These are phyloP conservation scores for Hypena proboscidalis DNA, from an alignment of 2,888 invertebrate species.

Conservation along the genomic window DNA sequence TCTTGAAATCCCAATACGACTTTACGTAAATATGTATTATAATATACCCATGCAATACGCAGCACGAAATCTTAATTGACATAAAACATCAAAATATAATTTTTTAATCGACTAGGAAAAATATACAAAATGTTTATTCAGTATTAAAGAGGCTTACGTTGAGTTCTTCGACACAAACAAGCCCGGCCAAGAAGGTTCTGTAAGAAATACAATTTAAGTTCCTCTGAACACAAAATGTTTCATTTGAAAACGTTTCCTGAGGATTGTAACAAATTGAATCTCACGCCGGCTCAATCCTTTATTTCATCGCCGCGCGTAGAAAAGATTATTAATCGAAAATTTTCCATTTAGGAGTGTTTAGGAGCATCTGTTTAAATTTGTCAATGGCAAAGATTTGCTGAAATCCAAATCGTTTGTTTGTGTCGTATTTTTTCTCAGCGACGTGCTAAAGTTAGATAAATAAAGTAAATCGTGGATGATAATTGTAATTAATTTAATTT, in stretches of 20 bases:
- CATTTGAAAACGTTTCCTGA: constrained; percentile 75
- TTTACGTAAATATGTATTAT: no score
- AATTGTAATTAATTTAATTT: no score
- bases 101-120: constrained; percentile 25
- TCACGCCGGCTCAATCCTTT: constrained; percentile 78
- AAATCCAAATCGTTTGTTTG: constrained; percentile 41
- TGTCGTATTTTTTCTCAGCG: constrained; percentile 29
- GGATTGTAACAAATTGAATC: constrained; percentile 81
- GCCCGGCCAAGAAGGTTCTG: constrained; percentile 57
- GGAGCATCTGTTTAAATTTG: constrained; percentile 60
- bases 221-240: constrained; percentile 73
- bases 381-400: constrained; percentile 48
- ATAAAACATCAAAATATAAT: constrained; percentile 7
- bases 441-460: neutral
- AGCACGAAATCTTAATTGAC: no score
- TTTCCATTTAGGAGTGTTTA: constrained; percentile 63
- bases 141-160: constrained; percentile 61
- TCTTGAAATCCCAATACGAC: no score
- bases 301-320: constrained; percentile 70
- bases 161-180: constrained; percentile 65
- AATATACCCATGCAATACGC: no score
- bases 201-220: constrained; percentile 81
- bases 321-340: constrained; percentile 79
- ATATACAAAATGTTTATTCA: constrained; percentile 54
- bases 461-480: no score